Evolutionary conservation across 2,797 vertebrate genomes (phyloP), one percentile per base, ranked within the genome.

Genomic region (Urosaurus nigricauda): DNA sequence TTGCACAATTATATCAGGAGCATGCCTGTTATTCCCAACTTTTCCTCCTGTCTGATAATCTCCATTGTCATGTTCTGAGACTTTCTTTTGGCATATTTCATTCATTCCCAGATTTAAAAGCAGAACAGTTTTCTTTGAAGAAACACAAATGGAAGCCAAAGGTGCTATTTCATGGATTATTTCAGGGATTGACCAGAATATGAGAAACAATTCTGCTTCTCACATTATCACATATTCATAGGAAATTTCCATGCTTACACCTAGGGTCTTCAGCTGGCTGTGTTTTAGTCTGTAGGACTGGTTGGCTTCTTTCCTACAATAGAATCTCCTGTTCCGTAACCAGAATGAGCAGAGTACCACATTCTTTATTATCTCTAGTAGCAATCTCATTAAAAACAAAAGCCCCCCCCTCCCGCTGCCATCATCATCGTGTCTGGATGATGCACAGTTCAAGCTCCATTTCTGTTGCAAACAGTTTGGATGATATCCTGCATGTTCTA

Each of bases 141-240:
- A 77, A 26, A 24, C 21, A 26, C 24, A 58, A 63, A 81, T 32
- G n/a, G 8, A 86, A 86, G 35, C 21, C n/a, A 32, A 53, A 87
- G 40, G 2, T 37, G 53, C 24, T 63, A 68, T 71, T 71, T 71
- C 24, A 35, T 56, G 65, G 26, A 78, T 21, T 63, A 13, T 63
- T 85, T 77, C 74, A 85, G 26, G 58, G 77, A 63, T 77, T 60
- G 63, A 78, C 32, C 73, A 47, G 60, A 65, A 37, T 79, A 13
- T 53, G 77, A 56, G 17, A 80, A 29, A 71, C 47, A n/a, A 63
- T 75, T 13, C 13, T 75, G n/a, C n/a, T n/a, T n/a, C n/a, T n/a
- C n/a, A n/a, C n/a, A n/a, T n/a, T n/a, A n/a, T n/a, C n/a, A n/a
- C n/a, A n/a, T n/a, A n/a, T n/a, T n/a, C n/a, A n/a, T n/a, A n/a